Conservation (phyloP, 2,888 invertebrate genomes). For the Noctua fimbriata region DNA sequence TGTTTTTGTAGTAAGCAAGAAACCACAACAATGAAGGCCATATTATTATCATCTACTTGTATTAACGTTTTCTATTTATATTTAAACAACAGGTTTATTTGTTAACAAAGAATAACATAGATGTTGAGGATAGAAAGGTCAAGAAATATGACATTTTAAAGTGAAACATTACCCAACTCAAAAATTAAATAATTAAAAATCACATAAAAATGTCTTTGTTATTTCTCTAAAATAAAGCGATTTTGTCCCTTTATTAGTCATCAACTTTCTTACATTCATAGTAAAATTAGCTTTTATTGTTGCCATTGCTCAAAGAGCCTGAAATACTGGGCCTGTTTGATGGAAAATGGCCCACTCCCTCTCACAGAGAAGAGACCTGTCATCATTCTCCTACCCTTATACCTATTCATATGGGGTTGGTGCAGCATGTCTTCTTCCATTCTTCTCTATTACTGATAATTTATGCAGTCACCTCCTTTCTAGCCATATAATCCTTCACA, state of each 20-base stretch:
- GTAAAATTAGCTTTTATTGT: not conserved
- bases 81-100: not conserved
- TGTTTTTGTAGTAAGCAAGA: constrained; percentile 1
- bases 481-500: not conserved
- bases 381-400: not conserved
- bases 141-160: not conserved
- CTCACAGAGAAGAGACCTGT: not conserved
- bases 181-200: not conserved
- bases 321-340: not conserved
- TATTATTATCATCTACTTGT: constrained; percentile 13
- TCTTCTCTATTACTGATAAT: not conserved
- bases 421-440: not conserved
- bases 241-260: not conserved
- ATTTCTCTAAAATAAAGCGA: not conserved
- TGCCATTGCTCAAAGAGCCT: not conserved
- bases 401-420: not conserved
- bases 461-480: not conserved
- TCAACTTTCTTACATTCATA: not conserved
- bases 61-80: constrained; percentile 4
- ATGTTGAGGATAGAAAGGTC: not conserved
- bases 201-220: not conserved
- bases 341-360: not conserved
- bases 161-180: not conserved
- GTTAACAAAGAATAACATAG: not conserved
- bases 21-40: constrained; percentile 46